phyloP scores from a whole-genome alignment of 1,140 invertebrate species.

The Diorhabda carinulata region DNA sequence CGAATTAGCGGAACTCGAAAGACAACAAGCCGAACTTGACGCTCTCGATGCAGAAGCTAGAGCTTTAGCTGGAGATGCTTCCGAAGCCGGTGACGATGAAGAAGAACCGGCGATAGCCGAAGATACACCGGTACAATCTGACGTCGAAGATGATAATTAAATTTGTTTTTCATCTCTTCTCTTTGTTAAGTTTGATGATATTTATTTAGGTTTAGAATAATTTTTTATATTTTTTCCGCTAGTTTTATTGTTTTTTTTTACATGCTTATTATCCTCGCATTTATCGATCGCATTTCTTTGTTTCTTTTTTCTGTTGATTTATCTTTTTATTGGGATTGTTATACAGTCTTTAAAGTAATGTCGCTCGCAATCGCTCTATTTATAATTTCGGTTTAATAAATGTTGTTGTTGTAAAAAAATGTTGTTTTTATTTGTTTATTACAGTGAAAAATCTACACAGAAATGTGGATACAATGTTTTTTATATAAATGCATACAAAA shows the following conservation, averaged over 20 bases:
- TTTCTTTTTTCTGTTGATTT: not conserved
- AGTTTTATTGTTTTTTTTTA: slow-evolving; percentile 4
- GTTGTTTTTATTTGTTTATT: too few species aligned
- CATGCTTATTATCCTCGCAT: slow-evolving; percentile 12
- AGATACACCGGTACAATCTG: slow-evolving; percentile 33
- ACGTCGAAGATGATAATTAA: slow-evolving; percentile 40
- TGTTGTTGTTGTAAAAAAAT: too few species aligned
- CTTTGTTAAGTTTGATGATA: too few species aligned
- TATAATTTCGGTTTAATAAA: too few species aligned
- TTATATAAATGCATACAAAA: too few species aligned
- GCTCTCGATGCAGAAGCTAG: slow-evolving; percentile 32
- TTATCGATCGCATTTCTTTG: slow-evolving; percentile 16
- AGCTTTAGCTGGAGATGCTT: slow-evolving; percentile 37
- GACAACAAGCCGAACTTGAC: slow-evolving; percentile 39
- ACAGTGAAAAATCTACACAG: too few species aligned
- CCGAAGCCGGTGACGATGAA: slow-evolving; percentile 34
- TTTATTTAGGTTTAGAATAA: too few species aligned
- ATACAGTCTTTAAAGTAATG: too few species aligned
- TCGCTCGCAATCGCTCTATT: too few species aligned
- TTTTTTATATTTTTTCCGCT: too few species aligned
- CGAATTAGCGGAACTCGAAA: slow-evolving; percentile 30
- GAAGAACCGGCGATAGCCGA: slow-evolving; percentile 46
- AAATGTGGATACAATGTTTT: too few species aligned
- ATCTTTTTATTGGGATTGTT: not conserved
- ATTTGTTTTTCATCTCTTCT: not conserved